Conservation (phyloP, 2,113 vertebrate species). For the Condylura cristata region DNA sequence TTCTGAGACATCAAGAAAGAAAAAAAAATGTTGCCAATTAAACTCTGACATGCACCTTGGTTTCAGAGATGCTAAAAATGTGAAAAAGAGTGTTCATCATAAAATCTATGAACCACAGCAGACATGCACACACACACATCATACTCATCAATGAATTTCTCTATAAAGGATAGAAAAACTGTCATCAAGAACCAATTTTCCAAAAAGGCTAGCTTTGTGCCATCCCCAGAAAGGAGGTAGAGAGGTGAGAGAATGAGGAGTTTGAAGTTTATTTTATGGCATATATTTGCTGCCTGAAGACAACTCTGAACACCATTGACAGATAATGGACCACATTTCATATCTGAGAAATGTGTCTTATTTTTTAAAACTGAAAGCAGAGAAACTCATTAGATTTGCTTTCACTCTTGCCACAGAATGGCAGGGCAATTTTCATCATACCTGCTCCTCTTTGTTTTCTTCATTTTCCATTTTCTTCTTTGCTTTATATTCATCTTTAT, state of each 20-base stretch:
- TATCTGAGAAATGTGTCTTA: constrained; percentile 74
- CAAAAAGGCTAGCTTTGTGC: constrained; percentile 47
- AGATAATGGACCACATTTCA: constrained; percentile 77
- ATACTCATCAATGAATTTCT: constrained; percentile 12
- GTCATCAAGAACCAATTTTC: constrained; percentile 50
- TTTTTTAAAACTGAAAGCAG: constrained; percentile 69
- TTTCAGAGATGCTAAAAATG: constrained; percentile 47
- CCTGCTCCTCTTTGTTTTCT: constrained; percentile 67
- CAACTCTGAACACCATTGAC: constrained; percentile 62
- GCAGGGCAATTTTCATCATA: constrained; percentile 69
- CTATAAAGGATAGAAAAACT: constrained; percentile 23
- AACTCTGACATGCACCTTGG: constrained; percentile 22
- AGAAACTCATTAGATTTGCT: constrained; percentile 75
- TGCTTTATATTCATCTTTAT: background rate
- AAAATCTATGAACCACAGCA: background rate
- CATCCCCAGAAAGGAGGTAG: background rate
- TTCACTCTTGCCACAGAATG: constrained; percentile 69
- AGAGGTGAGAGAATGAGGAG: background rate
- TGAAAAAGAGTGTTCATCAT: background rate
- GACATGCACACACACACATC: background rate
- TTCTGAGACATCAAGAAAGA: constrained; percentile 11
- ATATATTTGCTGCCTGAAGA: background rate
- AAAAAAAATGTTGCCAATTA: constrained; percentile 10
- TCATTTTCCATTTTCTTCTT: constrained; percentile 47
- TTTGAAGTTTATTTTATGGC: constrained; percentile 65